phyloP scores from a whole-genome alignment of 37 sponge, comb jelly and placozoan genomes.

The Chondrilla cf. caribensis region DNA sequence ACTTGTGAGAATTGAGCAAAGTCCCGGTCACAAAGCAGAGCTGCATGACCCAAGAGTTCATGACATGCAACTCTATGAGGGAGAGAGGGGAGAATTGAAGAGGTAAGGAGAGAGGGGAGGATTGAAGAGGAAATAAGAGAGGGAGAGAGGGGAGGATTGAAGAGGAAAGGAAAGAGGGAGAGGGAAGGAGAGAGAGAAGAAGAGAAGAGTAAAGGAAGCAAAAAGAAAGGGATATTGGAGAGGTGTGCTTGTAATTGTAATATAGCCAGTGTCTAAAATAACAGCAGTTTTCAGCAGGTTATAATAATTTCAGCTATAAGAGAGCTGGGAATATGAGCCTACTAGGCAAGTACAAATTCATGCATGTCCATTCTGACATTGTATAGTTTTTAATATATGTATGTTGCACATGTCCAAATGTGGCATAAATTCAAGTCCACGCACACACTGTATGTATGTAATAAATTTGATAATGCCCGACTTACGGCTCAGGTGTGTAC shows the following conservation, averaged over 20 bases:
- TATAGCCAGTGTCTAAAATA: no score
- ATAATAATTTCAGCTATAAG: no score
- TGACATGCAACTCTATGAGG: constrained; percentile 88
- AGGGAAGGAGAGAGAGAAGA: no score
- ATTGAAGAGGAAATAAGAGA: background rate
- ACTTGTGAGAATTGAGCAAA: constrained; percentile 97
- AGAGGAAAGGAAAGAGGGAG: no score
- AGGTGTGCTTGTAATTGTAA: no score
- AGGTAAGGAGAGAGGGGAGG: background rate
- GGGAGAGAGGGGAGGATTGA: no score
- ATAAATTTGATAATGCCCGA: background rate
- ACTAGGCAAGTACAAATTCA: no score
- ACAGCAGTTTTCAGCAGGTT: no score
- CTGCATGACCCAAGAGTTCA: constrained; percentile 96
- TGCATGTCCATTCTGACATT: no score
- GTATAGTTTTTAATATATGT: background rate
- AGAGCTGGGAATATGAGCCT: no score
- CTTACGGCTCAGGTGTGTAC: constrained; percentile 99
- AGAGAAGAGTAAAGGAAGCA: no score
- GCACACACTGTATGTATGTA: background rate
- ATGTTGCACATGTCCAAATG: background rate
- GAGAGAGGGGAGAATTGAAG: background rate
- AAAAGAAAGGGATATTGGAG: no score
- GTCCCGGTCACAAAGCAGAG: constrained; percentile 86
- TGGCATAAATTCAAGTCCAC: background rate